Conservation (phyloP, 1,140 invertebrate species). For the Brachionus manjavacas region DNA sequence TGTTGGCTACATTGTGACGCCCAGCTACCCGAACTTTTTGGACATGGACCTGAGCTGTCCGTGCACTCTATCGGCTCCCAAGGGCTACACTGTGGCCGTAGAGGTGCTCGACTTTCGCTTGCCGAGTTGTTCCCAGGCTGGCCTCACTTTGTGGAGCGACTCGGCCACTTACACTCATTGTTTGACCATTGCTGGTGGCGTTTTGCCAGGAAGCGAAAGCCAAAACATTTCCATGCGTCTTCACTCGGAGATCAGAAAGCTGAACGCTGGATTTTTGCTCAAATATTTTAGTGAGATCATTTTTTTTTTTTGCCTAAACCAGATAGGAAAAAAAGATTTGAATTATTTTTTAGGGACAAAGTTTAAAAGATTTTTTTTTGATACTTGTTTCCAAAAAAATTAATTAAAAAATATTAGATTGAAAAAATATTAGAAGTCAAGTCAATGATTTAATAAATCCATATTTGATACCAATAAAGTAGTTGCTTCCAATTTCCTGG, state of each 20-base stretch:
- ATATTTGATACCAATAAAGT: too few species aligned
- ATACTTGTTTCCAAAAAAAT: too few species aligned
- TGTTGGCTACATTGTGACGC: conserved; percentile 19
- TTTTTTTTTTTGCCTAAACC: neutral
- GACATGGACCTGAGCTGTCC: conserved; percentile 22
- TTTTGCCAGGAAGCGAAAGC: neutral
- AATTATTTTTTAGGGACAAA: too few species aligned
- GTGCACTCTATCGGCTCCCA: neutral
- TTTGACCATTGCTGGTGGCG: neutral
- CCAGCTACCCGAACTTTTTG: conserved; percentile 3
- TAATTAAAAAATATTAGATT: too few species aligned
- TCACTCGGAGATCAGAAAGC: neutral
- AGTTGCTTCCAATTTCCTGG: too few species aligned
- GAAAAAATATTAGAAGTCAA: too few species aligned
- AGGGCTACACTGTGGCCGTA: neutral
- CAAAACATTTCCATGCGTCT: conserved; percentile 40
- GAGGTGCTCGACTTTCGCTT: conserved; percentile 29
- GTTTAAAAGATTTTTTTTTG: too few species aligned
- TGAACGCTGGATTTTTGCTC: conserved; percentile 34
- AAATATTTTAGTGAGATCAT: conserved; percentile 15
- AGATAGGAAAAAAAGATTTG: too few species aligned
- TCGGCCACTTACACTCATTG: conserved; percentile 12
- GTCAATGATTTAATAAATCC: too few species aligned
- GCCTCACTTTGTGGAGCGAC: conserved; percentile 31
- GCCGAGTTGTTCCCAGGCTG: conserved; percentile 31